phyloP scores from a whole-genome alignment of 1,140 invertebrate genomes.

The Druon quercuslanigerum region DNA sequence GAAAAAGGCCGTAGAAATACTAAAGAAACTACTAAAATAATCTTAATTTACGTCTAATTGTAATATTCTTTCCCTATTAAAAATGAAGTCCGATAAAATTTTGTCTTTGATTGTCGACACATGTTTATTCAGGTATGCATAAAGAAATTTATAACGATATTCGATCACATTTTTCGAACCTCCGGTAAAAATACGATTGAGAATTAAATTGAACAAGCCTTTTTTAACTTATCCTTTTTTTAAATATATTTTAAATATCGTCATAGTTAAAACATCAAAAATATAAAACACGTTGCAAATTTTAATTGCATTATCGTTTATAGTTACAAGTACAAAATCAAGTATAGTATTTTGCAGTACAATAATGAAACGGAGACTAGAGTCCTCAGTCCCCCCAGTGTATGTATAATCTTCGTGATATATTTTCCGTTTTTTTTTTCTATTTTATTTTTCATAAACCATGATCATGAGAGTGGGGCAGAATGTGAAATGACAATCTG shows the following conservation, averaged over 20 bases:
- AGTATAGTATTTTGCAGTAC: conserved; percentile 68
- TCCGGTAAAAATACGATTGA: conserved; percentile 5
- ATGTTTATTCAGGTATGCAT: conserved; percentile 15
- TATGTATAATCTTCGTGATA: conserved; percentile 54
- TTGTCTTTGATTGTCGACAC: conserved; percentile 11
- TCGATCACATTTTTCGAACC: conserved; percentile 11
- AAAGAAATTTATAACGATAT: conserved; percentile 21
- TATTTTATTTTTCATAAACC: conserved; percentile 53
- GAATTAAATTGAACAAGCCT: conserved; percentile 36
- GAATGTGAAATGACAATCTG: conserved; percentile 30
- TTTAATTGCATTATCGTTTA: conserved; percentile 67
- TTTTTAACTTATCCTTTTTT: conserved; percentile 49
- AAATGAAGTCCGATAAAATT: conserved; percentile 37
- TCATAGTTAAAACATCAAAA: conserved; percentile 64
- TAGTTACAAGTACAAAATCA: conserved; percentile 71
- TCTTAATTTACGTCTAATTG: not conserved
- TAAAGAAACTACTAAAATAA: conserved; percentile 73
- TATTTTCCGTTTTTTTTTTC: conserved; percentile 17
- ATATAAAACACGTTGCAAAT: conserved; percentile 66
- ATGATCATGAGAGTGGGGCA: conserved; percentile 50
- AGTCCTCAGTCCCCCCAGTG: conserved; percentile 61
- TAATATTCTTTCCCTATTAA: not conserved
- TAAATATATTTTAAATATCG: conserved; percentile 62
- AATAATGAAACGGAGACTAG: conserved; percentile 64
- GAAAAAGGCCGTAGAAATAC: conserved; percentile 76